A percentile compares a stretch with the other conserved stretches of the same genome.
Evolutionary conservation across 2,113 vertebrate genomes (phyloP).

Genomic region (Tichodroma muraria): DNA sequence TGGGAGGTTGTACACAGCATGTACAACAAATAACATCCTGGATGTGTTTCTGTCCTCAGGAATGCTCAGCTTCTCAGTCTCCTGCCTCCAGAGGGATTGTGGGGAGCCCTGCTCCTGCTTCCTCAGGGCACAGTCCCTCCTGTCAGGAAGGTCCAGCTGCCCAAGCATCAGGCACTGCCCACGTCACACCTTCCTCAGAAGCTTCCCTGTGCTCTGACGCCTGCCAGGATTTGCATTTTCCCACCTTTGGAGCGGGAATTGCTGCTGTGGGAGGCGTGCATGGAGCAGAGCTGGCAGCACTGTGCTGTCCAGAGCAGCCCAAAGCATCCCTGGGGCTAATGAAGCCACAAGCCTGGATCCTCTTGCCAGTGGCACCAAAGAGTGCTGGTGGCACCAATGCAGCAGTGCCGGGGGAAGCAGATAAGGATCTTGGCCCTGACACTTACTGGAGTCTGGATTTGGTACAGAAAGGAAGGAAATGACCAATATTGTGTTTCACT

Average conservation of each 20-base stretch:
- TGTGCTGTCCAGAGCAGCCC: neutral
- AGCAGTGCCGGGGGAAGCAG: neutral
- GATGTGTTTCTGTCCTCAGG: neutral
- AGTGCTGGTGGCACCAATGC: neutral
- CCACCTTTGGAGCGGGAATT: neutral
- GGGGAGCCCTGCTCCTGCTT: neutral
- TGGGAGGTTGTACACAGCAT: neutral
- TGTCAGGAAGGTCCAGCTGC: neutral
- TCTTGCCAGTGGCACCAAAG: neutral
- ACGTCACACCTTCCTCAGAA: rapidly evolving
- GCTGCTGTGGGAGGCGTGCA: rapidly evolving
- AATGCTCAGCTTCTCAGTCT: neutral
- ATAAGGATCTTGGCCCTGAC: neutral
- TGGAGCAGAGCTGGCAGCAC: neutral
- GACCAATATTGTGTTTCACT: neutral
- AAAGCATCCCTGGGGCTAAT: neutral
- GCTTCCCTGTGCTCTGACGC: neutral
- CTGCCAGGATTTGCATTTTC: neutral
- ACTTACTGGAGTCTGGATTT: neutral
- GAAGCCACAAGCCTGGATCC: neutral
- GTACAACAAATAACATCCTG: neutral
- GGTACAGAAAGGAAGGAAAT: neutral
- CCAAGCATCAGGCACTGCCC: rapidly evolving
- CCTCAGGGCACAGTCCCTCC: neutral
- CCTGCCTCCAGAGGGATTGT: rapidly evolving